A percentile compares a stretch with the other conserved stretches of the same genome.
Conservation (phyloP, 2,797 vertebrate genomes). For the Neomorphus geoffroyi region DNA sequence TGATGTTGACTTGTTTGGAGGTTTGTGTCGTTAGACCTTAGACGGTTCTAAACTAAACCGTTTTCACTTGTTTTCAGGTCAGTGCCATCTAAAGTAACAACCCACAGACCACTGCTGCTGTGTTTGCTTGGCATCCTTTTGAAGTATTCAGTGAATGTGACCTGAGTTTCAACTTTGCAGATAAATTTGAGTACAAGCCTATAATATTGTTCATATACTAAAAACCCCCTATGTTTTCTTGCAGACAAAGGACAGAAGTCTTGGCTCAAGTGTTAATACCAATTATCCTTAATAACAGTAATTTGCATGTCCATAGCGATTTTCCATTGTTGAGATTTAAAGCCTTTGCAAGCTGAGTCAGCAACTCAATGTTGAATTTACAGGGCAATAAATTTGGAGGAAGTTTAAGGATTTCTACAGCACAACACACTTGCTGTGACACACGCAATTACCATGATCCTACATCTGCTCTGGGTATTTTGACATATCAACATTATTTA, state of each 20-base stretch:
- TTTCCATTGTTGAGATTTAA: not conserved
- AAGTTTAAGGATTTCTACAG: not conserved
- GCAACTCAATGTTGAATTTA: not conserved
- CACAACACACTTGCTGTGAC: not conserved
- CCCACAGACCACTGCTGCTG: not conserved
- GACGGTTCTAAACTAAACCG: not conserved
- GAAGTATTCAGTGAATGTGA: not conserved
- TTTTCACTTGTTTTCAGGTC: not conserved
- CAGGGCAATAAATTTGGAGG: not conserved
- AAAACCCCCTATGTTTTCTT: not conserved
- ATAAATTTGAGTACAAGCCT: not conserved
- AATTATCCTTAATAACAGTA: conserved; percentile 27
- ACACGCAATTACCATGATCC: not conserved
- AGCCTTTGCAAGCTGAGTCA: not conserved
- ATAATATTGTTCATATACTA: not conserved
- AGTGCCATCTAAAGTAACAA: not conserved
- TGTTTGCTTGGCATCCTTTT: not conserved
- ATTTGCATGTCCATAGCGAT: not conserved
- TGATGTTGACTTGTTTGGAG: not conserved
- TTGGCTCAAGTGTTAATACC: not conserved
- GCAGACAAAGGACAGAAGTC: not conserved
- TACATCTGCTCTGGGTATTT: not conserved
- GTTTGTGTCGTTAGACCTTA: not conserved
- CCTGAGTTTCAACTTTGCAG: not conserved
- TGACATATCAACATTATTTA: not conserved